These are phyloP conservation scores for Petrophora chlorosata DNA, from an alignment of 2,888 invertebrate genomes.

Conservation along the genomic window DNA sequence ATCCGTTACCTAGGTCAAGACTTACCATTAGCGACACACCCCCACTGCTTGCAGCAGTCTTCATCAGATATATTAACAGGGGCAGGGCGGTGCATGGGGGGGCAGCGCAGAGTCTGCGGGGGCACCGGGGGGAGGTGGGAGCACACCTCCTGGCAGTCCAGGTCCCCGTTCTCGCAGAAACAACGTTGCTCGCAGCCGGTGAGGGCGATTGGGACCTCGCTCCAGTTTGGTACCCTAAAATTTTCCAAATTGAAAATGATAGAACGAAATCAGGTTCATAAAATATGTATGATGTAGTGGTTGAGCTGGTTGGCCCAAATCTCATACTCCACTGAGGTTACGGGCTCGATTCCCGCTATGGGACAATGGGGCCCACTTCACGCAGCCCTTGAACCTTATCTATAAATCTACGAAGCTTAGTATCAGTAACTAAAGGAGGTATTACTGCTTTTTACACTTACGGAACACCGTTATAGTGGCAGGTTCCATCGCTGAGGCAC, in stretches of 20 bases:
- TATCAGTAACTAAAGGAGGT: too few species aligned
- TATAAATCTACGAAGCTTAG: not conserved
- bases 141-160: slow-evolving; percentile 93
- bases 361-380: not conserved
- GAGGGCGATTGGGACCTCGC: slow-evolving; percentile 89
- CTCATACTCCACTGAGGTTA: too few species aligned
- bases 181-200: slow-evolving; percentile 94
- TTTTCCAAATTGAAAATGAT: not conserved
- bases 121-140: slow-evolving; percentile 90
- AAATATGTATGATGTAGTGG: not conserved
- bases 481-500: slow-evolving; percentile 93
- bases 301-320: not conserved
- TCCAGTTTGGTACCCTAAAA: slow-evolving; percentile 88
- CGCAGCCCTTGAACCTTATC: not conserved
- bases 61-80: slow-evolving; percentile 87
- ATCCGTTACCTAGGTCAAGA: too few species aligned
- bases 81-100: slow-evolving; percentile 86
- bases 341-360: too few species aligned
- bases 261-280: not conserved
- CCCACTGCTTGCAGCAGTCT: slow-evolving; percentile 94
- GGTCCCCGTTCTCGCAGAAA: slow-evolving; percentile 93
- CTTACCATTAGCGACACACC: slow-evolving; percentile 75
- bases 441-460: too few species aligned
- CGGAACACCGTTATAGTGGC: slow-evolving; percentile 87
- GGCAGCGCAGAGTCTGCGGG: slow-evolving; percentile 89